Conservation (phyloP, 2,797 vertebrate species). For the Meriones psammophilus region DNA sequence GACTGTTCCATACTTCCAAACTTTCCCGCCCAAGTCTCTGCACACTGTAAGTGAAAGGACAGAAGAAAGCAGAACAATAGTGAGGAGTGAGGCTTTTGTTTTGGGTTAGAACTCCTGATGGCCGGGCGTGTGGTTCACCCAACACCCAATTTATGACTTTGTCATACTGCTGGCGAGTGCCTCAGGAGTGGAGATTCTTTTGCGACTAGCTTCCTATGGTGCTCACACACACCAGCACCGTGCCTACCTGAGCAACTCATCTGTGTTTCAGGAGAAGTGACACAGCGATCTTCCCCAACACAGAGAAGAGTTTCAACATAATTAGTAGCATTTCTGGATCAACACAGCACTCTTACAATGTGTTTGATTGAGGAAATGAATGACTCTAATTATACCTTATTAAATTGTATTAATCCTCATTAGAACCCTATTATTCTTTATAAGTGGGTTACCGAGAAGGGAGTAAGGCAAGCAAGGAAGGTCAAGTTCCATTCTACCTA, state of each 20-base stretch:
- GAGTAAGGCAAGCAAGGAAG: background rate
- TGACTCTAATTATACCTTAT: slow-evolving; percentile 81
- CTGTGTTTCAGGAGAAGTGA: slow-evolving; percentile 47
- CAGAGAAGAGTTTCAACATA: slow-evolving; percentile 64
- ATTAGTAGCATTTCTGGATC: slow-evolving; percentile 76
- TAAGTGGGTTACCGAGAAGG: slow-evolving; percentile 70
- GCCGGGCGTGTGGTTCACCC: background rate
- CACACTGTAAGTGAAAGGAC: background rate
- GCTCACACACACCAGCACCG: slow-evolving; percentile 1
- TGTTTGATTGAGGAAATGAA: slow-evolving; percentile 76
- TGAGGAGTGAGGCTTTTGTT: slow-evolving; percentile 21
- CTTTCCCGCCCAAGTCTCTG: background rate
- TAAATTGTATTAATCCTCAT: slow-evolving; percentile 82
- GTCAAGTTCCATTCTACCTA: slow-evolving; percentile 60
- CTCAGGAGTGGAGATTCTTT: slow-evolving; percentile 19
- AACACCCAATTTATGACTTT: slow-evolving; percentile 55
- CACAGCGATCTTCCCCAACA: slow-evolving; percentile 44
- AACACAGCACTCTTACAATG: slow-evolving; percentile 60
- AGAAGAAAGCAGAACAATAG: slow-evolving; percentile 54
- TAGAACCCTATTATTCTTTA: slow-evolving; percentile 80
- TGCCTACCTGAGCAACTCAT: slow-evolving; percentile 37
- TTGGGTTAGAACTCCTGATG: slow-evolving; percentile 16
- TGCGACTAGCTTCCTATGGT: slow-evolving; percentile 55
- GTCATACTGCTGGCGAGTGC: background rate
- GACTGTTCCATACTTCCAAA: background rate